Evolutionary conservation across 2,888 invertebrate genomes (phyloP), one percentile per base, ranked within the genome.

Genomic region (Agapostemon virescens): DNA sequence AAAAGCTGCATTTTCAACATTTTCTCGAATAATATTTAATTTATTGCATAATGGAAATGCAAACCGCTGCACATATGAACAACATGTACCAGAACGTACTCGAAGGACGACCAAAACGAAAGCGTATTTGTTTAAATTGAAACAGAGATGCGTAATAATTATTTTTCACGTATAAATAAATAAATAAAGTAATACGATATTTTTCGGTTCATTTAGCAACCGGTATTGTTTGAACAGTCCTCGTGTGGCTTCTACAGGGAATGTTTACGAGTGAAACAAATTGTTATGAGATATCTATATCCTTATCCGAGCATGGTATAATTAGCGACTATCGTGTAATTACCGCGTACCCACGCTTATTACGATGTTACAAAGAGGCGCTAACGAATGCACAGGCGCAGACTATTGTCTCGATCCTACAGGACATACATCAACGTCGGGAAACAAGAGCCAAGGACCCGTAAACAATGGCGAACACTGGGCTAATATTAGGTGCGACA

Each of bases 401-500:
- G 67, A 61, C 67, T 61, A 78, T 79, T 80, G 81, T 79, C 74
- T 52, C 20, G 79, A 74, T 74, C 79, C 33, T 49, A 15, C 67
- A 33, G 79, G 70, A 40, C 58, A 79, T 81, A 45, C 45, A 70
- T 81, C 81, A 81, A 74, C 81, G 81, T 81, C 74, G 74, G 15
- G 63, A 20, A 38, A 70, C 79, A 52, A 67, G 55, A 69, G 64
- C 61, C 40, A 55, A 68, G 63, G 67, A 71, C 79, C 79, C 73
- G 79, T 79, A 79, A 79, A 81, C 81, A 81, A 79, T 73, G 73
- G 74, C 26, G 69, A 74, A 45, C 63, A 70, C 74, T 70, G 74
- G 74, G 74, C 74, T 79, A 79, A 81, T 79, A 79, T 81, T 81
- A 70, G 71, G 40, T 33, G 69, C 73, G 69, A 66, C 45, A 40